A percentile compares a stretch with the other conserved stretches of the same genome.
phyloP scores from a whole-genome alignment of 2,797 vertebrate species.

The Centroberyx gerrardi region DNA sequence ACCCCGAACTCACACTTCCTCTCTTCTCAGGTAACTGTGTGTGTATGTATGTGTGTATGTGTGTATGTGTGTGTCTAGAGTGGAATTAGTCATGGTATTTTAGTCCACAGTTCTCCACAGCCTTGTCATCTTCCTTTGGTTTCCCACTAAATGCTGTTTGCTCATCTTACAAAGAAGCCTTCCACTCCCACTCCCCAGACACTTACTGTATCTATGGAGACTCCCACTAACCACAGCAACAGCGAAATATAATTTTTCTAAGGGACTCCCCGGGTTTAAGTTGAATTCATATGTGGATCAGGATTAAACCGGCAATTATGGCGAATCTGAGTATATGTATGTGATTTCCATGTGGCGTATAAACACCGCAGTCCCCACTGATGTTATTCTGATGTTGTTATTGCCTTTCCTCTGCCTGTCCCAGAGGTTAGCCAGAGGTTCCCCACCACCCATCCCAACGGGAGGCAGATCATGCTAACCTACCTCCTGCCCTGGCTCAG shows the following conservation, averaged over 20 bases:
- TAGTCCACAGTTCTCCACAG: conserved; percentile 21
- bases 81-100: conserved; percentile 26
- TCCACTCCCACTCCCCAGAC: conserved; percentile 13
- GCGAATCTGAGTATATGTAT: conserved; percentile 32
- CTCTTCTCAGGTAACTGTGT: conserved; percentile 92
- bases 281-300: conserved; percentile 30
- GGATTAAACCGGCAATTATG: conserved; percentile 53
- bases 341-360: conserved; percentile 34
- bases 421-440: conserved; percentile 82
- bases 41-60: conserved; percentile 20
- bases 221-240: conserved; percentile 47
- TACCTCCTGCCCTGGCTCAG: conserved; percentile 97
- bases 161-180: conserved; percentile 31
- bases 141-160: conserved; percentile 57
- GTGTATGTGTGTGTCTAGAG: conserved; percentile 24
- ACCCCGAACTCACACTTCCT: conserved; percentile 96
- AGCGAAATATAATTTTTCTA: conserved; percentile 17
- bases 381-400: conserved; percentile 39
- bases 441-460: conserved; percentile 93
- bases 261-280: conserved; percentile 25
- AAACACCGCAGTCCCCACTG: conserved; percentile 21
- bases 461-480: conserved; percentile 91
- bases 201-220: conserved; percentile 24
- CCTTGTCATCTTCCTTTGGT: conserved; percentile 53
- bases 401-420: conserved; percentile 36